Base-by-base conservation (phyloP, 2,888 invertebrate genomes). In the Ectemnius cavifrons region DNA sequence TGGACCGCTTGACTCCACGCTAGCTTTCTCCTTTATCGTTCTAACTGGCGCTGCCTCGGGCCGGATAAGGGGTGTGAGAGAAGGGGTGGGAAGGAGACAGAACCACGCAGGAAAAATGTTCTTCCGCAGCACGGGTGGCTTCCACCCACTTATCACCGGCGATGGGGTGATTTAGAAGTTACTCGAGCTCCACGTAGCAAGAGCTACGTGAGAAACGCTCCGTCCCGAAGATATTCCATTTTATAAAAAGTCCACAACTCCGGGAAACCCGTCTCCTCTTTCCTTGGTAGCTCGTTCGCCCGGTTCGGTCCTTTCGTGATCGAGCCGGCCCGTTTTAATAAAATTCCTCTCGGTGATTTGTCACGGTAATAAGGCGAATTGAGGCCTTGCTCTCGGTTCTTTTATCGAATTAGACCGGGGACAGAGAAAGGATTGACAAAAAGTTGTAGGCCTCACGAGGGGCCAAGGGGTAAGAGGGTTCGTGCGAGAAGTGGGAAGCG, bases 341-440 rank as follows among this genome's bases (percentile, higher is more conserved):
- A 61, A 66, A 71, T 71, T 71, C 52, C 47, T 61, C 37, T 16
- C 16, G 47, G 28, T 14, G 27, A 52, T 52, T 52, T 52, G 52
- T 52, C 52, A 52, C 52, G 52, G 52, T 52, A 52, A 37, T 16
- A 52, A n/a, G 27, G 28, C 45, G 49, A 16, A 52, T 52, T 52
- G 16, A 52, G 52, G 16, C 28, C n/a, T 58, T 23, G 14, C n/a
- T 8, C n/a, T n/a, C n/a, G 16, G 11, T 13, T 69, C 16, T 16
- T 20, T 58, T 56, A 57, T 63, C 16, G 46, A 46, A 57, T 60
- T 46, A 47, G 28, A 28, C 14, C 28, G 45, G 60, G 60, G 13
- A 46, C 27, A n/a, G 27, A 27, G 27, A 58, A 56, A 20, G 61
- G 57, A 73, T 73, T n/a, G 57, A 64, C 57, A 61, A 65, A 67